A percentile compares a stretch with the other conserved stretches of the same genome.
phyloP scores from a whole-genome alignment of 2,888 invertebrate species.

The Dendrolimus houi region DNA sequence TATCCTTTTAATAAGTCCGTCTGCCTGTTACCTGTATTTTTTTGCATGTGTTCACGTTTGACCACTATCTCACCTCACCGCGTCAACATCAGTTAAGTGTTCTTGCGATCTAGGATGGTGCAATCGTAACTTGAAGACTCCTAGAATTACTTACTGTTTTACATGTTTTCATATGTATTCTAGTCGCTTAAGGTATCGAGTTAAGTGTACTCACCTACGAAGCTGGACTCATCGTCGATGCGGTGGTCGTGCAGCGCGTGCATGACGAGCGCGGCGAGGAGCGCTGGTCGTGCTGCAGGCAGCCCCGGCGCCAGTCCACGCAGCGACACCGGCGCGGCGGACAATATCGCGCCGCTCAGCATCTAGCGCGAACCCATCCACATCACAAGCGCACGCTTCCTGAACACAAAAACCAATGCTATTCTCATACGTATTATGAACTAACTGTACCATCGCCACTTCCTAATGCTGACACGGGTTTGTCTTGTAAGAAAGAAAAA shows the following conservation, averaged over 20 bases:
- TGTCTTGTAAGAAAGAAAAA: too few species aligned
- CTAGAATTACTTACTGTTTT: too few species aligned
- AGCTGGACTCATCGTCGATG: slow-evolving; percentile 78
- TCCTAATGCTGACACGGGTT: too few species aligned
- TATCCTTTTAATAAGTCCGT: too few species aligned
- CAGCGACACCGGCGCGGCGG: slow-evolving; percentile 71
- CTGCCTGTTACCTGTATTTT: background rate
- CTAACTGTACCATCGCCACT: too few species aligned
- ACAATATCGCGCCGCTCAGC: slow-evolving; percentile 72
- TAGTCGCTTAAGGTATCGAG: background rate
- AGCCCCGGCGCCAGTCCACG: slow-evolving; percentile 79
- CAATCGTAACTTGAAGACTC: too few species aligned
- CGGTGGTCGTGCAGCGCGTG: slow-evolving; percentile 65
- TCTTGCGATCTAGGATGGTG: too few species aligned
- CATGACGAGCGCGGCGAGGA: slow-evolving; percentile 70
- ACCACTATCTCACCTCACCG: too few species aligned
- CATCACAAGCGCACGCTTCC: slow-evolving; percentile 20
- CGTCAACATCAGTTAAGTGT: too few species aligned
- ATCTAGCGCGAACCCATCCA: slow-evolving; percentile 38
- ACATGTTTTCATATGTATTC: too few species aligned
- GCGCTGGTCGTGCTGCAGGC: slow-evolving; percentile 76
- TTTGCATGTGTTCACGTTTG: background rate
- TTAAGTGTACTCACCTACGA: slow-evolving; percentile 71
- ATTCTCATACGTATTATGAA: too few species aligned
- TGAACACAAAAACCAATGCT: background rate